phyloP scores from a whole-genome alignment of 1,140 invertebrate species.

The Drosophila eugracilis region DNA sequence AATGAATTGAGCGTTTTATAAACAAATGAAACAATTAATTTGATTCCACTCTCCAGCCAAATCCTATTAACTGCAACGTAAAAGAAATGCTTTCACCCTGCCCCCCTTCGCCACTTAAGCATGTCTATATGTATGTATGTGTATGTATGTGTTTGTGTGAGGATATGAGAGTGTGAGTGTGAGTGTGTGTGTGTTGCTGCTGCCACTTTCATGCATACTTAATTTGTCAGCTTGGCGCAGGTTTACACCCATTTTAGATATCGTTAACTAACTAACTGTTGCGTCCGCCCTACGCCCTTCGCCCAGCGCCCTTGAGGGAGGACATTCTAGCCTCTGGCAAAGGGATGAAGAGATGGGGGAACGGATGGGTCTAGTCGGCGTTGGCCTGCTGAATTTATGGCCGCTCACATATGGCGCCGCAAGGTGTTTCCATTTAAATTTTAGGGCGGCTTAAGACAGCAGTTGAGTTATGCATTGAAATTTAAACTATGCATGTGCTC shows the following conservation, averaged over 20 bases:
- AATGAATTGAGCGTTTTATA: constrained; percentile 57
- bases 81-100: constrained; percentile 30
- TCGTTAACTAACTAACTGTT: constrained; percentile 75
- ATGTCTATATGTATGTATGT: not conserved
- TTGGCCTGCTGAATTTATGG: constrained; percentile 65
- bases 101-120: not conserved
- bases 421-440: constrained; percentile 75
- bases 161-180: not conserved
- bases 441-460: constrained; percentile 59
- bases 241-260: constrained; percentile 63
- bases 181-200: not conserved
- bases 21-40: constrained; percentile 80
- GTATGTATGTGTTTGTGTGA: no score
- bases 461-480: constrained; percentile 70
- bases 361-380: constrained; percentile 2
- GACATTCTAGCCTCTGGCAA: no score
- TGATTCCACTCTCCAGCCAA: constrained; percentile 66
- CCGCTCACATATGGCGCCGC: constrained; percentile 55
- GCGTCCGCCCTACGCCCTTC: constrained; percentile 29
- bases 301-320: no score
- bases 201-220: constrained; percentile 74
- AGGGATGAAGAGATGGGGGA: not conserved
- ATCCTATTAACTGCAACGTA: constrained; percentile 72
- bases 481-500: constrained; percentile 60
- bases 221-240: constrained; percentile 71